A percentile compares a stretch with the other conserved stretches of the same genome.
phyloP scores from a whole-genome alignment of 2,113 vertebrate species.

The Ophthalmolycus amberensis region DNA sequence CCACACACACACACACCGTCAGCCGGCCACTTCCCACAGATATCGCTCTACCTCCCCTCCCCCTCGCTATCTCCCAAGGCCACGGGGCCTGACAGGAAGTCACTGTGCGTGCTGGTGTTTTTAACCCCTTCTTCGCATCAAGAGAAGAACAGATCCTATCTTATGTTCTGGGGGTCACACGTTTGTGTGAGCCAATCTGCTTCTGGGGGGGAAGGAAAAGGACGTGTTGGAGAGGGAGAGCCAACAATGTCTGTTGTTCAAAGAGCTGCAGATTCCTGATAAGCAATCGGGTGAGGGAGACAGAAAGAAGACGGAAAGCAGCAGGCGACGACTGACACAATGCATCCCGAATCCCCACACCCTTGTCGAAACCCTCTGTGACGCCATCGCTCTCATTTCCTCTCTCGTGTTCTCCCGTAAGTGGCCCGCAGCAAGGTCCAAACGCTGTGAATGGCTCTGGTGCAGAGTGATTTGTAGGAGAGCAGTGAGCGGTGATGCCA shows the following conservation, averaged over 20 bases:
- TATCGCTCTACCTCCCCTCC: neutral
- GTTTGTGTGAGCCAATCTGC: neutral
- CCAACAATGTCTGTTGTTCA: constrained; percentile 37
- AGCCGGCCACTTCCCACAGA: constrained; percentile 29
- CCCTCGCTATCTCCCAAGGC: constrained; percentile 48
- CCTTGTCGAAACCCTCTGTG: constrained; percentile 38
- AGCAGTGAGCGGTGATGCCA: constrained; percentile 4
- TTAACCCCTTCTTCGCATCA: constrained; percentile 31
- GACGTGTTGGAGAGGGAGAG: constrained; percentile 16
- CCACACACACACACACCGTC: neutral
- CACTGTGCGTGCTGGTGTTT: neutral
- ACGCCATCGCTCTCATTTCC: neutral
- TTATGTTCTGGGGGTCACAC: neutral
- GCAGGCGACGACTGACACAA: constrained; percentile 56
- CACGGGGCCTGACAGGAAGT: constrained; percentile 65
- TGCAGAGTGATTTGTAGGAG: constrained; percentile 15
- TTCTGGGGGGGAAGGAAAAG: neutral
- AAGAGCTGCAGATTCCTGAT: constrained; percentile 60
- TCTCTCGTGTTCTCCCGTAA: neutral
- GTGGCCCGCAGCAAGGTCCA: constrained; percentile 27
- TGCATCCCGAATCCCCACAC: constrained; percentile 37
- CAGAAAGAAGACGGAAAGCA: constrained; percentile 50
- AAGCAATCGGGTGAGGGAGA: constrained; percentile 39
- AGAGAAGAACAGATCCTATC: neutral
- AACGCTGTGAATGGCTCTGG: neutral